These are phyloP conservation scores for Cyphomyrus discorhynchus DNA, from an alignment of 2,113 vertebrate species.

Conservation along the genomic window DNA sequence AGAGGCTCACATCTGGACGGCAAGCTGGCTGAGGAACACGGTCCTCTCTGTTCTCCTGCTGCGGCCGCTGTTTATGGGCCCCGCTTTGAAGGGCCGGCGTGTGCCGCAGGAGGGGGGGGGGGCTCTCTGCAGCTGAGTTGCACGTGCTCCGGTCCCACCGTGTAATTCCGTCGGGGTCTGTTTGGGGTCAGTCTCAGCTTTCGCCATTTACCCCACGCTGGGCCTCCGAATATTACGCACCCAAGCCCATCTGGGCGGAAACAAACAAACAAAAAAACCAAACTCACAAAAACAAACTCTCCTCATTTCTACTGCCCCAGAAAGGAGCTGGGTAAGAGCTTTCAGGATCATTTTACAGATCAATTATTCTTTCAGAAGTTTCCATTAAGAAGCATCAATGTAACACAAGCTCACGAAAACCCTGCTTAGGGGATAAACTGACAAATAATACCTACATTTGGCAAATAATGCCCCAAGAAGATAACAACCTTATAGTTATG, in stretches of 20 bases:
- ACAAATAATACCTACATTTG: background rate
- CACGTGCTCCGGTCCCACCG: slow-evolving; percentile 31
- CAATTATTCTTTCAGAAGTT: background rate
- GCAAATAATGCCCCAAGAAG: background rate
- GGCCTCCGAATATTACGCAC: background rate
- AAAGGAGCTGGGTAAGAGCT: background rate
- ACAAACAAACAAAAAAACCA: background rate
- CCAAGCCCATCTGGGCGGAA: background rate
- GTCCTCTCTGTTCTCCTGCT: slow-evolving; percentile 65
- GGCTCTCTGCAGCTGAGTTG: slow-evolving; percentile 52
- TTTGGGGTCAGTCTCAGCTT: background rate
- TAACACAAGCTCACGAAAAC: background rate
- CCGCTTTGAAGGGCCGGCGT: slow-evolving; percentile 55
- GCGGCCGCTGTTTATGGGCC: slow-evolving; percentile 44
- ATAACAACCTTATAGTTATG: background rate
- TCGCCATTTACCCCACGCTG: background rate
- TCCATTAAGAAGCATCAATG: background rate
- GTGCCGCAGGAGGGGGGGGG: background rate
- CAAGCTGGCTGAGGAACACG: slow-evolving; percentile 68
- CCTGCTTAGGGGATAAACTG: background rate
- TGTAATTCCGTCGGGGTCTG: slow-evolving; percentile 31
- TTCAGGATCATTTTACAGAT: background rate
- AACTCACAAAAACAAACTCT: background rate
- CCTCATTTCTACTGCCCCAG: background rate
- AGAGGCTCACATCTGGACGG: slow-evolving; percentile 69